Conservation (phyloP, 2,113 vertebrate species). For the Gracilinanus agilis region DNA sequence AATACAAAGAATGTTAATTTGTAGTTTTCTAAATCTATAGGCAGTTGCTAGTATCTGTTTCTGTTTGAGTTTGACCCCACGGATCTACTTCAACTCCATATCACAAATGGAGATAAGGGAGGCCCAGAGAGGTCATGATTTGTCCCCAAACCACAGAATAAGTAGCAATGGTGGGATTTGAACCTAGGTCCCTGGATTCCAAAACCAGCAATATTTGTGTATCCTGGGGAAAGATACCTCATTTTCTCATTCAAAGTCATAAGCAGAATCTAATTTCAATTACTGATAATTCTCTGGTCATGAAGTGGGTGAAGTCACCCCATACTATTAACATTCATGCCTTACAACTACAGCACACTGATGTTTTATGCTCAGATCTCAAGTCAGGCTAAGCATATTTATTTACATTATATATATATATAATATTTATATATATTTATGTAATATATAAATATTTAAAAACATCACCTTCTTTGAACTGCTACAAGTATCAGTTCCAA, state of each 20-base stretch:
- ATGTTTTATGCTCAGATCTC: slow-evolving; percentile 16
- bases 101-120: not conserved
- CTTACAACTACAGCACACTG: slow-evolving; percentile 13
- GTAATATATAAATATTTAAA: no score
- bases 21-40: not conserved
- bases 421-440: no score
- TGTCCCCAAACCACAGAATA: not conserved
- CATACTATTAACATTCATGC: not conserved
- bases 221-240: not conserved
- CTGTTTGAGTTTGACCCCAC: not conserved
- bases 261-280: slow-evolving; percentile 58
- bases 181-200: not conserved
- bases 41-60: not conserved
- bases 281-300: slow-evolving; percentile 32
- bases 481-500: no score
- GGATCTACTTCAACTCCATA: not conserved
- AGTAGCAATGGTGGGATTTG: not conserved
- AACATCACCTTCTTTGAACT: no score
- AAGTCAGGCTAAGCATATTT: not conserved
- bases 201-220: not conserved
- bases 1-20: not conserved
- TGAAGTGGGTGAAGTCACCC: not conserved
- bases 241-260: not conserved
- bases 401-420: no score
- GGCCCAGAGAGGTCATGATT: not conserved